A percentile compares a stretch with the other conserved stretches of the same genome.
phyloP scores from a whole-genome alignment of 2,888 invertebrate genomes.

The Boloria selene region DNA sequence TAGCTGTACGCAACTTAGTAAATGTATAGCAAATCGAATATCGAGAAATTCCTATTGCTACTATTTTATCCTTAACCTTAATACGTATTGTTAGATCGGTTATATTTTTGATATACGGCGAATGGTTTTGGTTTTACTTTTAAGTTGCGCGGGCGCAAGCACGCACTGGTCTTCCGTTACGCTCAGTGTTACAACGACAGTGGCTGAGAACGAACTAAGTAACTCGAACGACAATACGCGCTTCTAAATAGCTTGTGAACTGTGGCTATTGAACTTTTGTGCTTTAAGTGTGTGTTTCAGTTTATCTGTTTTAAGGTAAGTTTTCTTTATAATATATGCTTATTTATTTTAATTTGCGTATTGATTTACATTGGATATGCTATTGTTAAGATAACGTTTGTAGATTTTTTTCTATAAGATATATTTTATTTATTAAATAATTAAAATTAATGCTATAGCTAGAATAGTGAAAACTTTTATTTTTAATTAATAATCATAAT shows the following conservation, averaged over 20 bases:
- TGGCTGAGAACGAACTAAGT: slow-evolving; percentile 76
- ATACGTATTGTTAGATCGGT: slow-evolving; percentile 66
- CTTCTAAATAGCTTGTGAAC: slow-evolving; percentile 58
- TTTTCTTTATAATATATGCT: slow-evolving; percentile 28
- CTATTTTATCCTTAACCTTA: slow-evolving; percentile 76
- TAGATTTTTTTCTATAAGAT: slow-evolving; percentile 36
- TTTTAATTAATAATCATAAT: too few species aligned
- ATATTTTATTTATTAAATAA: neutral
- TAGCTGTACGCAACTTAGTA: slow-evolving; percentile 15
- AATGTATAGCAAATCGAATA: slow-evolving; percentile 54
- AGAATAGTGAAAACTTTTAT: too few species aligned
- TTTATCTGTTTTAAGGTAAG: slow-evolving; percentile 42
- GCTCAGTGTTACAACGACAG: slow-evolving; percentile 76
- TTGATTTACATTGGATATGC: slow-evolving; percentile 3
- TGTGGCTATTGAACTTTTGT: slow-evolving; percentile 68
- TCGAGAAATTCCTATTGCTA: slow-evolving; percentile 55
- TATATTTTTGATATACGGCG: slow-evolving; percentile 59
- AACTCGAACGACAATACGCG: slow-evolving; percentile 54
- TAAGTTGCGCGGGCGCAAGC: slow-evolving; percentile 72
- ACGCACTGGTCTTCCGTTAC: slow-evolving; percentile 63
- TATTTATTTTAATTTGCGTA: slow-evolving; percentile 21
- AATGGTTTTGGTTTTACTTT: slow-evolving; percentile 67
- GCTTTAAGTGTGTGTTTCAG: slow-evolving; percentile 64
- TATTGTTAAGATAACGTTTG: neutral
- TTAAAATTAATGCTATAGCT: too few species aligned